phyloP scores from a whole-genome alignment of 2,113 vertebrate species.

The Alligator sinensis region DNA sequence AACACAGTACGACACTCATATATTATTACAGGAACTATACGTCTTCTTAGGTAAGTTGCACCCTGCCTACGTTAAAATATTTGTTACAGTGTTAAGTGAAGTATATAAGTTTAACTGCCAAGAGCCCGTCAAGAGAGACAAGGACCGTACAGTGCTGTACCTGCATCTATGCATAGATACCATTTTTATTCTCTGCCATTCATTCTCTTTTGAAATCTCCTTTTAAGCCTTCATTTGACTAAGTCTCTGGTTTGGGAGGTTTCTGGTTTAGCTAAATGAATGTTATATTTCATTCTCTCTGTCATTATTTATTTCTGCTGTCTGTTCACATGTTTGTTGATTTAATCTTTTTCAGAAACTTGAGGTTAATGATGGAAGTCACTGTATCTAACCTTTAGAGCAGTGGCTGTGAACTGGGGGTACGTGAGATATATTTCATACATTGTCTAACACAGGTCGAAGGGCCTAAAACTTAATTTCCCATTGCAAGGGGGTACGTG shows the following conservation, averaged over 20 bases:
- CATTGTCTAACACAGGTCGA: too few species aligned
- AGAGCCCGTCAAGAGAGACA: not conserved
- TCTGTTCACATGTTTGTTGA: not conserved
- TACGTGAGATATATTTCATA: too few species aligned
- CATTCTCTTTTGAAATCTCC: not conserved
- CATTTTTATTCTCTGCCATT: not conserved
- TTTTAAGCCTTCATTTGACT: not conserved
- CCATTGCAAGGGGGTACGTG: too few species aligned
- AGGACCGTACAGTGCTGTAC: not conserved
- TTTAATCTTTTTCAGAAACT: not conserved
- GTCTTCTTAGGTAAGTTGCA: rapidly evolving
- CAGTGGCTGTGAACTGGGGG: too few species aligned
- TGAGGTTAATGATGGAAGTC: not conserved
- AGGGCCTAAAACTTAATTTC: too few species aligned
- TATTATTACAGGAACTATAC: not conserved
- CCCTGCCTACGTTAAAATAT: not conserved
- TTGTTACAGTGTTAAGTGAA: rapidly evolving
- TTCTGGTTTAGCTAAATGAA: too few species aligned
- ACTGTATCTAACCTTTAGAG: too few species aligned
- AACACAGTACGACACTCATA: not conserved
- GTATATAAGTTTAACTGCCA: not conserved
- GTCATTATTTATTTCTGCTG: not conserved
- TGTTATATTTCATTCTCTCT: too few species aligned
- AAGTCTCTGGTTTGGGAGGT: too few species aligned
- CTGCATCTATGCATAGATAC: not conserved